phyloP scores from a whole-genome alignment of 2,797 vertebrate genomes.

The Pseudomugil tenellus region DNA sequence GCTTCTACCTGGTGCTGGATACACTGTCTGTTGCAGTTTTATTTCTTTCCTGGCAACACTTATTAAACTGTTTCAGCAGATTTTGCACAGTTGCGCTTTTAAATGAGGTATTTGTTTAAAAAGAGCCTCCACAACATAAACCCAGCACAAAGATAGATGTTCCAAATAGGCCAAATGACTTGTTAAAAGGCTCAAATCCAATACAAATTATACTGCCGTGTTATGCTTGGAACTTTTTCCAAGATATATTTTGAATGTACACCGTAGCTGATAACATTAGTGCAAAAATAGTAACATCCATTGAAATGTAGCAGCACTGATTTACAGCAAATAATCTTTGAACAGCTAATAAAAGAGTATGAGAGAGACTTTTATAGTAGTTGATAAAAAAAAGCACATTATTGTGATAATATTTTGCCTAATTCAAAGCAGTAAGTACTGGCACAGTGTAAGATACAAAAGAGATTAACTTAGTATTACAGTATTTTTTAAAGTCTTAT shows the following conservation, averaged over 20 bases:
- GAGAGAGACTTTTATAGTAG: slow-evolving; percentile 43
- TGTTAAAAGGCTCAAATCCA: background rate
- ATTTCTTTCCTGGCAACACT: background rate
- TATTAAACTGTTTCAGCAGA: background rate
- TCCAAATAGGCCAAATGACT: background rate
- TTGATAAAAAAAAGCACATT: slow-evolving; percentile 53
- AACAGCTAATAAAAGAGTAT: slow-evolving; percentile 15
- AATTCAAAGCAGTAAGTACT: slow-evolving; percentile 58
- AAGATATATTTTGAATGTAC: slow-evolving; percentile 64
- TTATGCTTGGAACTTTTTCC: slow-evolving; percentile 12
- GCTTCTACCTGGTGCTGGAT: background rate
- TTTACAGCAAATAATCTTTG: slow-evolving; percentile 43
- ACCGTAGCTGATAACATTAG: slow-evolving; percentile 36
- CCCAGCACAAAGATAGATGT: background rate
- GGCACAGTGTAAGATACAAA: slow-evolving; percentile 53
- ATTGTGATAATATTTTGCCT: slow-evolving; percentile 57
- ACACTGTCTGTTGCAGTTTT: background rate
- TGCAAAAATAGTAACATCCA: slow-evolving; percentile 60
- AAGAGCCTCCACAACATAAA: background rate
- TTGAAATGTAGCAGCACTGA: slow-evolving; percentile 71
- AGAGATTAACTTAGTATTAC: slow-evolving; percentile 54
- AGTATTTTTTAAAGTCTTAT: slow-evolving; percentile 73
- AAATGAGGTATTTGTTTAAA: background rate
- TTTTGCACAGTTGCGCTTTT: slow-evolving; percentile 8
- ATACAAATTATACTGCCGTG: slow-evolving; percentile 15